A percentile compares a stretch with the other conserved stretches of the same genome.
These are phyloP conservation scores for Malurus elegans DNA, from an alignment of 2,113 vertebrate species.

Conservation along the genomic window DNA sequence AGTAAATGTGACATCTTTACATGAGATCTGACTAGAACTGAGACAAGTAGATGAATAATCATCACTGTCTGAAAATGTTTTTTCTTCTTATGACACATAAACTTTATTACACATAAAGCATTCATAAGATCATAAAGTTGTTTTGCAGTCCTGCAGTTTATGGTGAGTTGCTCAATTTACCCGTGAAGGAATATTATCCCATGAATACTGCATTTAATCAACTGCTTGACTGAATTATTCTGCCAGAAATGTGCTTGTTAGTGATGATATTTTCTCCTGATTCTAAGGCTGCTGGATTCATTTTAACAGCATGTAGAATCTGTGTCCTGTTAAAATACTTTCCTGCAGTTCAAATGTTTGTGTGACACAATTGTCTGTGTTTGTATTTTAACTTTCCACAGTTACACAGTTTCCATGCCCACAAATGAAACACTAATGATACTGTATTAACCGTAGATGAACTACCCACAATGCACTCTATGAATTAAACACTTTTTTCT, in stretches of 20 bases:
- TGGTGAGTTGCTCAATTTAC: not conserved
- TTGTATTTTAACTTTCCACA: not conserved
- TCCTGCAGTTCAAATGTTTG: not conserved
- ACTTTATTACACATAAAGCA: not conserved
- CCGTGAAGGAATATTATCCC: not conserved
- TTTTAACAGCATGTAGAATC: not conserved
- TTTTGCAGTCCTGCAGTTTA: not conserved
- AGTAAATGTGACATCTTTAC: not conserved
- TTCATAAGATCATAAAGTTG: not conserved
- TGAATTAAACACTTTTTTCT: not conserved
- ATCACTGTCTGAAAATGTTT: not conserved
- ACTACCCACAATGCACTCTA: not conserved
- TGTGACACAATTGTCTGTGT: constrained; percentile 27
- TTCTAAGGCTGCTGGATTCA: not conserved
- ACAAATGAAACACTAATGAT: not conserved
- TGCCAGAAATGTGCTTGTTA: constrained; percentile 22
- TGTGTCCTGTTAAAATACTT: constrained; percentile 22
- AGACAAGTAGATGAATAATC: not conserved
- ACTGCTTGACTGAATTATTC: not conserved
- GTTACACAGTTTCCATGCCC: not conserved
- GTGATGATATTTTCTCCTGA: not conserved
- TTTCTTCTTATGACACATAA: not conserved
- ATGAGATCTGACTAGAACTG: not conserved
- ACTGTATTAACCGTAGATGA: not conserved
- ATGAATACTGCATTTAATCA: not conserved